A percentile compares a stretch with the other conserved stretches of the same genome.
Conservation (phyloP, 2,113 vertebrate species). For the Pagrus major region DNA sequence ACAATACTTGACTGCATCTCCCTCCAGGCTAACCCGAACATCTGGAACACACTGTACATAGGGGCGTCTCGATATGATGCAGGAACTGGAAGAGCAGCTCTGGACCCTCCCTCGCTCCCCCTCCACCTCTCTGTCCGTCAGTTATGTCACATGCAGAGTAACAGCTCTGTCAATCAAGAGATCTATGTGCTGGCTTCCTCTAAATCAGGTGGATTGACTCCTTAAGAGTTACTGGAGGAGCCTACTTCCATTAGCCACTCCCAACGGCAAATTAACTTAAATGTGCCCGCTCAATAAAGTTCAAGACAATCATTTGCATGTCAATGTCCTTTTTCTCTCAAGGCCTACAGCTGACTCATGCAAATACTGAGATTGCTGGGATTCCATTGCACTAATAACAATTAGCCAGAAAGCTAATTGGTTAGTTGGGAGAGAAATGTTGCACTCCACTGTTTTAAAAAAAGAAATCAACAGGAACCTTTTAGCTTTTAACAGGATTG, state of each 20-base stretch:
- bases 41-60: slow-evolving; percentile 46
- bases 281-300: slow-evolving; percentile 85
- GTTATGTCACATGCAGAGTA: slow-evolving; percentile 79
- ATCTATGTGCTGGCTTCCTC: slow-evolving; percentile 82
- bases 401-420: slow-evolving; percentile 73
- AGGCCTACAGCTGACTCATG: slow-evolving; percentile 77
- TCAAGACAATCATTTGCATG: slow-evolving; percentile 85
- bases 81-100: slow-evolving; percentile 19
- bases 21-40: slow-evolving; percentile 61
- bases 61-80: slow-evolving; percentile 39
- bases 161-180: slow-evolving; percentile 84
- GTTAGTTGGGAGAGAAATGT: slow-evolving; percentile 33
- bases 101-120: slow-evolving; percentile 12
- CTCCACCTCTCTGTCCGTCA: slow-evolving; percentile 54
- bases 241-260: slow-evolving; percentile 87
- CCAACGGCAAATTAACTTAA: slow-evolving; percentile 87
- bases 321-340: slow-evolving; percentile 80
- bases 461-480: background rate
- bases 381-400: slow-evolving; percentile 64
- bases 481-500: background rate
- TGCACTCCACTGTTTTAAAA: slow-evolving; percentile 37
- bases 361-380: slow-evolving; percentile 66
- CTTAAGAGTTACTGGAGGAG: slow-evolving; percentile 83
- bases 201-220: slow-evolving; percentile 87
- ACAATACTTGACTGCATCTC: slow-evolving; percentile 78